These are phyloP conservation scores for Chitala chitala DNA, from an alignment of 2,113 vertebrate genomes.

Conservation along the genomic window DNA sequence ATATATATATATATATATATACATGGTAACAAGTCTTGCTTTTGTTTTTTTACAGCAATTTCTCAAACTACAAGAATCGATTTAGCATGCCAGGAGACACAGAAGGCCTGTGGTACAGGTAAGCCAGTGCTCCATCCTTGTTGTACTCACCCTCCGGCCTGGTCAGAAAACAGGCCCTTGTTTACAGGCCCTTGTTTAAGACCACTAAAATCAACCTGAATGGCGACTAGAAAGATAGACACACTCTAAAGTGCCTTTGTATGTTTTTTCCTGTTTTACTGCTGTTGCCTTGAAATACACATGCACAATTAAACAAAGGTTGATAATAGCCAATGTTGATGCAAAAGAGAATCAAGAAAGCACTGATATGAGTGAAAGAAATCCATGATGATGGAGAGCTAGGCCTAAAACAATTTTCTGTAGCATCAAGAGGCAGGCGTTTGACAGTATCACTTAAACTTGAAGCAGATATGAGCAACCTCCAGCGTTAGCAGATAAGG, in stretches of 20 bases:
- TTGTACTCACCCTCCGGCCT: not conserved
- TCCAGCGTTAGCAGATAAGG: not conserved
- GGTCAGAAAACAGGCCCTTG: not conserved
- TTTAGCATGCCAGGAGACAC: slow-evolving; percentile 77
- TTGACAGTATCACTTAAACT: not conserved
- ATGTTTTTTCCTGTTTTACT: not conserved
- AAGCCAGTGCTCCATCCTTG: slow-evolving; percentile 40
- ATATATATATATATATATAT: too few species aligned
- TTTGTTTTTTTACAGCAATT: slow-evolving; percentile 67
- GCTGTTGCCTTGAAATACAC: not conserved
- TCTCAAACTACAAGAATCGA: slow-evolving; percentile 74
- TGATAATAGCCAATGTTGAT: too few species aligned
- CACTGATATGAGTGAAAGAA: not conserved
- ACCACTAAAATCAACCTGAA: not conserved
- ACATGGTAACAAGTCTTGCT: slow-evolving; percentile 40
- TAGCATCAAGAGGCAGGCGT: too few species aligned
- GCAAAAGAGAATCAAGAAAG: too few species aligned
- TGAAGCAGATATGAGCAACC: not conserved
- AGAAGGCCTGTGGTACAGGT: slow-evolving; percentile 72
- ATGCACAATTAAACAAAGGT: too few species aligned
- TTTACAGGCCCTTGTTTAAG: not conserved
- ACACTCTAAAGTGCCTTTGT: not conserved
- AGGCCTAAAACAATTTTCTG: not conserved
- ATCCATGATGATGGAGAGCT: not conserved
- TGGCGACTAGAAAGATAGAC: not conserved